Base-by-base conservation (phyloP, 2,797 vertebrate genomes). In the Chloroceryle inda region DNA sequence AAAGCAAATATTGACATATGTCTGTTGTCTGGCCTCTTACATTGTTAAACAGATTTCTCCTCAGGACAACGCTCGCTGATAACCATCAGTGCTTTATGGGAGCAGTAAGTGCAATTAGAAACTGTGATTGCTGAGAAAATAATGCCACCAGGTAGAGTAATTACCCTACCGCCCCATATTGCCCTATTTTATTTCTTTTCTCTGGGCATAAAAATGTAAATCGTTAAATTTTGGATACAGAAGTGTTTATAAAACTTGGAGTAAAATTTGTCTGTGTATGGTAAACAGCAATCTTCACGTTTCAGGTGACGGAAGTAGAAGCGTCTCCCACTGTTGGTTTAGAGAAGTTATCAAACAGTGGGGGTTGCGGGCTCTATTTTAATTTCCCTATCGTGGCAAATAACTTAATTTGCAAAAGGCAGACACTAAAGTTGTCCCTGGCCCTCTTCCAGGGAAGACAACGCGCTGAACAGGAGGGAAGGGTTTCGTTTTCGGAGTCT, bases 391-490 rank as follows among this genome's bases (percentile, higher is more conserved):
- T 7, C 15, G 31, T 6, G 16, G 19, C 7, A 76, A 67, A n/a
- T 16, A 20, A 31, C 31, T 71, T 11, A 1, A 24, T 56, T 64
- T 87, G 33, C 31, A 17, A 12, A 53, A 59, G 13, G 1, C 8
- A 8, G 1, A 8, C 29, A 18, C 66, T 53, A 0, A 31, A 52
- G 53, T 2, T 63, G 47, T 3, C 26, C 58, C n/a, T 63, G 45
- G n/a, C 24, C 16, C 0, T 9, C 0, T 9, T 21, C 40, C 55
- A 22, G 55, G 31, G 31, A 15, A 2, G 8, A 8, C 31, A 23
- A 3, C 0, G 4, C 3, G 14, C 9, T 42, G 33, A 9, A 3
- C 2, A 0, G 0, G 37, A 53, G 24, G 50, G 13, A 37, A 31
- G 2, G 17, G 31, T 4, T 24, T 20, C 6, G 0, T 23, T 63